Percentiles rank a stretch among this genome's conserved stretches.
phyloP scores from a whole-genome alignment of 1,140 invertebrate species.

The Megathymus violae region DNA sequence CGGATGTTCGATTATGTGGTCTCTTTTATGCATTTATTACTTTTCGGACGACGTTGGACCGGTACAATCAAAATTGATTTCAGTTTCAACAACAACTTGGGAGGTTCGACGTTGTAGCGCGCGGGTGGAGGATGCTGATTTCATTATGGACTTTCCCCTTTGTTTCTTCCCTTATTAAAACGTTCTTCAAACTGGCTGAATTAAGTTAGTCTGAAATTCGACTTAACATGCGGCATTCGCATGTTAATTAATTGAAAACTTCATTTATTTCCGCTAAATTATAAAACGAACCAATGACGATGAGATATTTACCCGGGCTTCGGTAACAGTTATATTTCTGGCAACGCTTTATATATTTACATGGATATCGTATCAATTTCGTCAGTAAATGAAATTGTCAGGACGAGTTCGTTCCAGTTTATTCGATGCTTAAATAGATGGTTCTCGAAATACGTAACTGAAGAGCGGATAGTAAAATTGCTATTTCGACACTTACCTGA shows the following conservation, averaged over 20 bases:
- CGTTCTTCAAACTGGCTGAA: constrained; percentile 16
- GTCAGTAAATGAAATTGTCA: neutral
- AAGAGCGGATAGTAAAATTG: constrained; percentile 41
- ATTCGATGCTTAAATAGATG: neutral
- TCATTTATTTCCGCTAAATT: neutral
- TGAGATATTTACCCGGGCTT: too few relatives aligned
- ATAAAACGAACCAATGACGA: too few relatives aligned
- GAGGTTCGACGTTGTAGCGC: constrained; percentile 1
- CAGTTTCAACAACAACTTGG: neutral
- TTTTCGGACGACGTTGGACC: constrained; percentile 32
- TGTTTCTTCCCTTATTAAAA: constrained; percentile 21
- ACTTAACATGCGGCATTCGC: neutral
- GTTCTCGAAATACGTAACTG: constrained; percentile 6
- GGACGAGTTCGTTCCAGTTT: neutral
- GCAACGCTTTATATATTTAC: too few relatives aligned
- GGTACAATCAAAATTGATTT: constrained; percentile 24
- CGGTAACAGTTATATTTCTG: too few relatives aligned
- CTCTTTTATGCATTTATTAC: constrained; percentile 49
- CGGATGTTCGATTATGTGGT: constrained; percentile 67
- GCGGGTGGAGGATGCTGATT: constrained; percentile 14
- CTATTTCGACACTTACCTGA: constrained; percentile 76
- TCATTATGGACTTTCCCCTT: constrained; percentile 7
- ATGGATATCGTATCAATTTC: neutral
- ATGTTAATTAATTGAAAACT: constrained; percentile 1
- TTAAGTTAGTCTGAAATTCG: constrained; percentile 1